Evolutionary conservation across 2,113 vertebrate genomes (phyloP), one percentile per base, ranked within the genome.

Genomic region (Lynx canadensis): DNA sequence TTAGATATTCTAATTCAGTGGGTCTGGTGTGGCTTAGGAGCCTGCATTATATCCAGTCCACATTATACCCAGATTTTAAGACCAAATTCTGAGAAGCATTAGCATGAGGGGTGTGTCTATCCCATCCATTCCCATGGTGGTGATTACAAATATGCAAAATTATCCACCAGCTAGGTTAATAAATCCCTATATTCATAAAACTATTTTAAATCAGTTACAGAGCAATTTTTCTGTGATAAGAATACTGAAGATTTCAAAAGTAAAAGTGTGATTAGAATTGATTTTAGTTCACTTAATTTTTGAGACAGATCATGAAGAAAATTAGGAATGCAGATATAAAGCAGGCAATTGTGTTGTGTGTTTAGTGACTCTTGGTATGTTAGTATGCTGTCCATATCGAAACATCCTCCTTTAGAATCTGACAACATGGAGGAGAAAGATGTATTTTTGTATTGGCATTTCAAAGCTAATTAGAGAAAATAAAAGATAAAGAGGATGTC

Each of bases 261-360:
- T 31, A 29, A 81, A 95, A 57, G 1, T 48, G 11, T 36, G 48
- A 85, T 87, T 91, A 52, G 11, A 92, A 19, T 83, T 83, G 15
- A 92, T 79, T 95, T 71, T 52, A 73, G 11, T 89, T 95, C 3
- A 57, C 91, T 76, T 91, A 19, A 94, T 92, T 97, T 95, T 92
- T 74, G 71, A 92, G 36, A 74, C 18, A 27, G 1, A 91, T 86
- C 52, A 50, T 68, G 18, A 90, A 74, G 73, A 36, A 91, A 73
- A 65, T 86, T 33, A 74, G 36, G 31, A 80, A 41, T 48, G 33
- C 15, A 10, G 11, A 29, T 69, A 10, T 25, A 74, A 86, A 74
- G 38, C n/a, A 16, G 57, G 41, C 19, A 63, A 11, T 69, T 79
- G 18, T 16, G 9, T 36, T 94, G 48, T 76, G n/a, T 36, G 38